phyloP scores from a whole-genome alignment of 2,797 vertebrate genomes.

The Siniperca obscura region DNA sequence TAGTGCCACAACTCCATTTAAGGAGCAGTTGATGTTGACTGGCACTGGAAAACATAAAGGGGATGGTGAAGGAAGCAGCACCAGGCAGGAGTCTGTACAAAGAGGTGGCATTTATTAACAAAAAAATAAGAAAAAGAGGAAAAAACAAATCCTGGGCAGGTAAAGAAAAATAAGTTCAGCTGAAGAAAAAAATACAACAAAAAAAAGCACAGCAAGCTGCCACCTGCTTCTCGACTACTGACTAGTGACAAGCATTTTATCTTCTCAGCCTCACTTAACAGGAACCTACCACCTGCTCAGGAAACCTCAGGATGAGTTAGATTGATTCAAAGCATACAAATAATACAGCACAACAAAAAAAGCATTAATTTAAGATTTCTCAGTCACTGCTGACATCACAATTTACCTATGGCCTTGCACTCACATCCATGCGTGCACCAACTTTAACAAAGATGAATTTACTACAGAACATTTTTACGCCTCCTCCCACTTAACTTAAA shows the following conservation, averaged over 20 bases:
- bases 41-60: neutral
- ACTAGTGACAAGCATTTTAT: neutral
- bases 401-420: neutral
- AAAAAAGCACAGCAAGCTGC: neutral
- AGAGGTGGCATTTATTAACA: neutral
- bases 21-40: neutral
- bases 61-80: neutral
- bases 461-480: neutral
- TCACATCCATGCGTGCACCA: neutral
- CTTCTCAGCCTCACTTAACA: constrained; percentile 3
- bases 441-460: constrained; percentile 1
- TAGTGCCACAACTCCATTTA: neutral
- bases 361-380: neutral
- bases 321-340: neutral
- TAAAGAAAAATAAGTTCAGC: neutral
- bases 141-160: neutral
- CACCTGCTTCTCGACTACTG: neutral
- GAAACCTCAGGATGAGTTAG: neutral
- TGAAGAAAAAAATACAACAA: neutral
- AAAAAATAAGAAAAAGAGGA: neutral
- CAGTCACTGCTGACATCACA: neutral
- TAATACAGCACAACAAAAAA: neutral
- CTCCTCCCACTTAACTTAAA: constrained; percentile 1
- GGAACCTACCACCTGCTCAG: constrained; percentile 1
- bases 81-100: neutral